Evolutionary conservation across 2,113 vertebrate genomes (phyloP), one percentile per base, ranked within the genome.

Genomic region (Onychostoma macrolepis): DNA sequence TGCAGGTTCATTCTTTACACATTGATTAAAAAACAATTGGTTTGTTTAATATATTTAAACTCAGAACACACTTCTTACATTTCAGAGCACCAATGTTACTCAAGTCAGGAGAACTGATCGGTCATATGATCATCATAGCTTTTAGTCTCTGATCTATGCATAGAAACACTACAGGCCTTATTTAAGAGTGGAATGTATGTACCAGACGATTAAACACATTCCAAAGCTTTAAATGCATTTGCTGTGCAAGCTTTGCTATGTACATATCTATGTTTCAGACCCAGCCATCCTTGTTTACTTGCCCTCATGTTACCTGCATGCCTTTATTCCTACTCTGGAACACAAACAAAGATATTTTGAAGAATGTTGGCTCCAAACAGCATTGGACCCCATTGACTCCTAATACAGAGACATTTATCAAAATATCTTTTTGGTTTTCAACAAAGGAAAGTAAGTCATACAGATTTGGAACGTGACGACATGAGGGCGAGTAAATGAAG

Each of bases 151-250:
- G 12, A 48, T 50, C 24, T 15, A 77, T 30, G 43, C n/a, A 78
- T 3, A 53, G 28, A 28, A 50, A 30, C 36, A 72, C 36, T 15
- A 50, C 19, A 38, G 81, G 36, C 6, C 4, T 53, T 78, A 50
- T 78, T 48, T 78, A 78, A 82, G 24, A 48, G 72, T 61, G 53
- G 83, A 89, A 85, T 87, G 88, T 82, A 53, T 24, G 21, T 43
- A 78, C 45, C 45, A 78, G 26, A 53, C n/a, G 28, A 21, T 33
- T 19, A 21, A 28, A 50, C 72, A 45, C n/a, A 75, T 75, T 75
- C 41, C 75, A 72, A 4, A 72, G 69, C 21, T 72, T 76, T 43
- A 76, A 48, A 50, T 21, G 15, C 43, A 53, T 53, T 21, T 53
- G n/a, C 21, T 48, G 43, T 45, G 72, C 21, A 13, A 75, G 26